Evolutionary conservation across 2,888 invertebrate species (phyloP), one percentile per base, ranked within the genome.

Genomic region (Tanytarsus gracilentus): DNA sequence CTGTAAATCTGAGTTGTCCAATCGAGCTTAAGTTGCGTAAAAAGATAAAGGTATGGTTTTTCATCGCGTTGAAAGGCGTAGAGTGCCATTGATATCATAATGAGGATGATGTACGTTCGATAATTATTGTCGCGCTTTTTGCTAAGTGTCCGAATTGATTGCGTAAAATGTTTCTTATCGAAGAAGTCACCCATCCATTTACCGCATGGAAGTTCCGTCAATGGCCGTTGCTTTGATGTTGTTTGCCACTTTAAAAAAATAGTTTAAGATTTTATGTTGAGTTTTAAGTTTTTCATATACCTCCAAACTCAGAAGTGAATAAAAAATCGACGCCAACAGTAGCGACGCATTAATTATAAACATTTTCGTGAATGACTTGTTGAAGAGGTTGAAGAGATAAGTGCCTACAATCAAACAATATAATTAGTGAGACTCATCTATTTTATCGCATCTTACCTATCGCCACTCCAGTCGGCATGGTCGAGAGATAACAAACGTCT

Each of bases 41-140:
- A 92, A 52, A 91, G 70, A 65, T 83, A 88, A 67, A 85, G 78
- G 68, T 87, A 84, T 18, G 81, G 81, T 64, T 82, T 83, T 68
- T 92, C 91, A 69, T 91, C 91, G 68, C 89, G 78, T 71, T 89
- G 88, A 69, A 88, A 89, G 52, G 88, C 86, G 66, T 89, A 90
- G 53, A 88, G 75, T 0, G 81, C 82, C 87, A 89, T 88, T 16
- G 84, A 79, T 8, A 84, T 66, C 9, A 90, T 30, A 23, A 58
- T 58, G 18, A 58, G n/a, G n/a, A 89, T 71, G 33, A 88, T 74
- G 64, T 82, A 85, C 29, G 78, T 67, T 63, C 86, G 77, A 8
- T 80, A 74, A 62, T 80, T 77, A 4, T 78, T 75, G 0, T 74
- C 67, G 9, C 90, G 76, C 49, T 72, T 76, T 66, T 80, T 85